Base-by-base conservation (phyloP, 2,888 invertebrate genomes). In the Drosophila nr. medialis region DNA sequence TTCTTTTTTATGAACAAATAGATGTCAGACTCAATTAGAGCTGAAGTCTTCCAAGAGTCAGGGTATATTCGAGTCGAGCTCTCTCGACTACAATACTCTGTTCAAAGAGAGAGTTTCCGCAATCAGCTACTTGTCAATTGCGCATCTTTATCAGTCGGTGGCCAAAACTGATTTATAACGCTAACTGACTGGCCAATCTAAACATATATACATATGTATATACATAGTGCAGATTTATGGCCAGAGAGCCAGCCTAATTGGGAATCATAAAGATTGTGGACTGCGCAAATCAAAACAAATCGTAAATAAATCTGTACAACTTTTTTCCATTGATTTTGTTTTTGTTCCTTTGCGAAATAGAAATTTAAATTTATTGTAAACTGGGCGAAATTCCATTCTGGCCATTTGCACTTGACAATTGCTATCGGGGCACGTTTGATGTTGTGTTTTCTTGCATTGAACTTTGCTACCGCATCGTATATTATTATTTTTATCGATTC, bases 401-500 rank as follows among this genome's bases (percentile, higher is more conserved):
- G 38, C 55, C 60, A 75, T 72, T 79, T 73, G 73, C 77, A 79
- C 76, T 80, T 74, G 79, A 80, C 77, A 71, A 75, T 75, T 40
- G 50, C 63, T 77, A 77, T 75, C 77, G 75, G 75, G 62, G 45
- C 65, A 77, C 74, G 79, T 72, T 83, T 85, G 85, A 79, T 74
- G 77, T 73, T 80, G 80, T 72, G 74, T 32, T 34, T 34, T 70
- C 65, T 67, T 56, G 51, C 64, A 67, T 49, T 77, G 83, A 81
- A 84, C 85, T 85, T 85, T 86, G 85, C 55, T 64, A 71, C 75
- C 71, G 80, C 63, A 77, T 81, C 86, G 67, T 85, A 85, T 84
- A 85, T 85, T 77, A 48, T 86, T 84, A 84, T 84, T 86, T 62
- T 49, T 51, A 56, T 56, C 56, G 18, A 56, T 40, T 34, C 54